Conservation (phyloP, 2,888 invertebrate species). For the Tenthredo scrophulariae region DNA sequence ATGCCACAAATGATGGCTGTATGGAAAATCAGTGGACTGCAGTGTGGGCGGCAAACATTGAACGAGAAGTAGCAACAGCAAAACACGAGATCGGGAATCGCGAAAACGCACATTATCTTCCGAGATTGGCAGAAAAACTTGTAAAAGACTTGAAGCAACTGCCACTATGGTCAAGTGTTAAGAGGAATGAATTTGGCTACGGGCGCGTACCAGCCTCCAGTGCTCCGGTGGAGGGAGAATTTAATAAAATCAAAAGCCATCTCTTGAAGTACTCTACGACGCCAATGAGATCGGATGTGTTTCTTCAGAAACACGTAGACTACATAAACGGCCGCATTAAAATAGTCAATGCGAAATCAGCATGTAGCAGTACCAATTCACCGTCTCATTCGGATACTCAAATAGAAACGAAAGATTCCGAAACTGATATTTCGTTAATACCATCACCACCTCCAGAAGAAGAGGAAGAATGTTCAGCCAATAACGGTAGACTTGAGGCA, state of each 20-base stretch:
- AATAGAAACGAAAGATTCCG: too few species aligned
- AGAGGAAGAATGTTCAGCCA: too few species aligned
- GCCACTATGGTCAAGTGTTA: constrained; percentile 56
- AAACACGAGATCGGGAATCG: neutral
- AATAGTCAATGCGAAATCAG: constrained; percentile 11
- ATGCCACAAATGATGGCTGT: too few species aligned
- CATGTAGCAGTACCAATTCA: neutral
- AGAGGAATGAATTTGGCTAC: constrained; percentile 54
- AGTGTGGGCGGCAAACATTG: constrained; percentile 24
- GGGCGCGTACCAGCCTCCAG: constrained; percentile 57
- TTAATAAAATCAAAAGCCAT: constrained; percentile 55
- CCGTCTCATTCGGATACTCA: too few species aligned
- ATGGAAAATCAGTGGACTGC: constrained; percentile 32
- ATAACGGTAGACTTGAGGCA: neutral
- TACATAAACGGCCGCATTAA: constrained; percentile 54
- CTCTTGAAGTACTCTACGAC: constrained; percentile 44
- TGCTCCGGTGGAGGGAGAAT: constrained; percentile 55
- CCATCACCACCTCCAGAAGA: too few species aligned
- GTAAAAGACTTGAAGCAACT: constrained; percentile 52
- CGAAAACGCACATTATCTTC: constrained; percentile 54
- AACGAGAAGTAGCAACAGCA: neutral
- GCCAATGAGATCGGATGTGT: constrained; percentile 54
- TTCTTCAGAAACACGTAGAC: constrained; percentile 54
- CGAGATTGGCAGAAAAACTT: constrained; percentile 52
- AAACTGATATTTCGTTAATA: too few species aligned